Conservation (phyloP, 2,888 invertebrate species). For the Spialia ferax region DNA sequence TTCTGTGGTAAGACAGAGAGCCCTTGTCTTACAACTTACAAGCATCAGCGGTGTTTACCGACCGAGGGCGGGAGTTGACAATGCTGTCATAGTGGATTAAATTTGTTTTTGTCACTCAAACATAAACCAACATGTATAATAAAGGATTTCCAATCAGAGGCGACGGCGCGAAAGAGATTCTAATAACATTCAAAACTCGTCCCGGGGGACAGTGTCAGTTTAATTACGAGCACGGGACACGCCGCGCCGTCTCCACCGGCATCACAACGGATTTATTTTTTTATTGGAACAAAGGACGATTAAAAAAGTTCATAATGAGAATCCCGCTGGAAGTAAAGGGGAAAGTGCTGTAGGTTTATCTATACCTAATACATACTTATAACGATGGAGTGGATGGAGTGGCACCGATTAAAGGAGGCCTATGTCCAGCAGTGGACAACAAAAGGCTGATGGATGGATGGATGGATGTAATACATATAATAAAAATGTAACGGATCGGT, state of each 20-base stretch:
- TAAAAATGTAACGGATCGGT: too few relatives aligned
- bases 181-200: slow-evolving; percentile 86
- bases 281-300: slow-evolving; percentile 81
- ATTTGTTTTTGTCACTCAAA: slow-evolving; percentile 37
- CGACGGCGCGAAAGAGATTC: slow-evolving; percentile 82
- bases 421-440: too few relatives aligned
- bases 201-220: slow-evolving; percentile 81
- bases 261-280: slow-evolving; percentile 80
- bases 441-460: too few relatives aligned
- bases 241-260: slow-evolving; percentile 68
- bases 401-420: too few relatives aligned
- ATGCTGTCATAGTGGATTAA: slow-evolving; percentile 35
- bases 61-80: slow-evolving; percentile 7
- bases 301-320: slow-evolving; percentile 85
- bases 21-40: slow-evolving; percentile 23
- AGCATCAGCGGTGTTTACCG: not conserved
- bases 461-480: too few relatives aligned
- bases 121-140: slow-evolving; percentile 44
- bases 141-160: slow-evolving; percentile 77
- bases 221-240: slow-evolving; percentile 75
- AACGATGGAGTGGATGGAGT: too few relatives aligned
- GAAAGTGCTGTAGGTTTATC: slow-evolving; percentile 55
- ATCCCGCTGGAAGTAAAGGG: slow-evolving; percentile 74
- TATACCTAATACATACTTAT: not conserved
- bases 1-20: not conserved